Evolutionary conservation across 1,140 invertebrate species (phyloP).

Genomic region (Vanessa tameamea): DNA sequence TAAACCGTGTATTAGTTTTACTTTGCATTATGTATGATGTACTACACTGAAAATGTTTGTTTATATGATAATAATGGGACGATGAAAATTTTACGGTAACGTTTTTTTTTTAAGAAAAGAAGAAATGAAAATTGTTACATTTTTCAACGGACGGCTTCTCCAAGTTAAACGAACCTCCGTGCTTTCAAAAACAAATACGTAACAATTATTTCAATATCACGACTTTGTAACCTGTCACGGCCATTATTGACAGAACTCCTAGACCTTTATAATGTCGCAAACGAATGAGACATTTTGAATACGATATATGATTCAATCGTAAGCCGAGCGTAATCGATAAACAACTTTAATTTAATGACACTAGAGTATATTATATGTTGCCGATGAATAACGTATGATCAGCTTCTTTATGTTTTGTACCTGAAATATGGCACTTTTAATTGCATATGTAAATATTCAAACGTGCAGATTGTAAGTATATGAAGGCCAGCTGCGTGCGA

Average conservation of each 20-base stretch:
- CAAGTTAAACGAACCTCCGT: not conserved
- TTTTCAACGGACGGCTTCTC: not conserved
- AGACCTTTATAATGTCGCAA: not conserved
- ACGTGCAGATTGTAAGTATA: slow-evolving; percentile 23
- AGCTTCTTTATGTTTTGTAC: slow-evolving; percentile 46
- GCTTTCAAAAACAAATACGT: not conserved
- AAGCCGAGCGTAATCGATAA: not conserved
- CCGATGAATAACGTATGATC: slow-evolving; percentile 15
- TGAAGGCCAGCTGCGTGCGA: not conserved
- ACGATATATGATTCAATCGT: not conserved
- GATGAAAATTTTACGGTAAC: not conserved
- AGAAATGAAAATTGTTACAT: not conserved
- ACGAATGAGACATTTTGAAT: not conserved
- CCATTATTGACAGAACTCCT: not conserved
- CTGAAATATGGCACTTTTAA: slow-evolving; percentile 55
- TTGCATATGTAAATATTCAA: slow-evolving; percentile 52
- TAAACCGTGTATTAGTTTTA: slow-evolving; percentile 6
- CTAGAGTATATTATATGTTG: slow-evolving; percentile 14
- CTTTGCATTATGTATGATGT: not conserved
- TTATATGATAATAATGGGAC: not conserved
- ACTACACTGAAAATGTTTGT: not conserved
- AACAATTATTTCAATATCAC: not conserved
- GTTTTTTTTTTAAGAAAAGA: not conserved
- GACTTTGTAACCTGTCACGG: not conserved
- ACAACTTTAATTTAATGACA: slow-evolving; percentile 6